phyloP scores from a whole-genome alignment of 2,113 vertebrate species.

The Stegostoma tigrinum region DNA sequence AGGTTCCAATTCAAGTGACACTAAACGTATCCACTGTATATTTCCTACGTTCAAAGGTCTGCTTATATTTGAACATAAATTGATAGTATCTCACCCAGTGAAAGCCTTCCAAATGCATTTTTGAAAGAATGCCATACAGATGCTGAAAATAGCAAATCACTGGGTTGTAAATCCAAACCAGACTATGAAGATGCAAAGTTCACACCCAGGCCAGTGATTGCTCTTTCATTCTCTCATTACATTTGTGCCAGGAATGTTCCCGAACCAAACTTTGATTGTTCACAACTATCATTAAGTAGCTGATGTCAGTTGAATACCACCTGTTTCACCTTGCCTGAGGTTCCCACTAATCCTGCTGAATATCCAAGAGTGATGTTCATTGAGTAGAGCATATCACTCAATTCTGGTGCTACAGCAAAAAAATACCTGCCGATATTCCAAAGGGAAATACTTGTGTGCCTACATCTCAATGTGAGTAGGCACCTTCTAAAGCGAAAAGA shows the following conservation, averaged over 20 bases:
- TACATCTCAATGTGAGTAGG: neutral
- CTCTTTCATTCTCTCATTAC: neutral
- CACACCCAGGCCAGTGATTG: neutral
- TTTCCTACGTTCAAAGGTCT: neutral
- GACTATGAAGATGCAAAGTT: neutral
- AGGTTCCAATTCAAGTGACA: conserved; percentile 1
- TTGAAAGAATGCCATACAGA: neutral
- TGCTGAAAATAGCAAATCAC: neutral
- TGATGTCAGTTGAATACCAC: neutral
- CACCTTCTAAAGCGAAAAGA: neutral
- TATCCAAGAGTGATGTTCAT: neutral
- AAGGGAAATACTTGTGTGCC: neutral
- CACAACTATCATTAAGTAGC: neutral
- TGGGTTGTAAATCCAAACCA: neutral
- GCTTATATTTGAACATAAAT: neutral
- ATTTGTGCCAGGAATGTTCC: neutral
- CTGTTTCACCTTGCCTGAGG: neutral
- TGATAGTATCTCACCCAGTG: neutral
- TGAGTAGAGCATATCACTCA: neutral
- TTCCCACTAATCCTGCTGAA: neutral
- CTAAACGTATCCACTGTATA: neutral
- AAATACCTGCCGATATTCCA: neutral
- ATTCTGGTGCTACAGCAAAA: neutral
- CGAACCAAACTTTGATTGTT: neutral
- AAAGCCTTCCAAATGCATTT: neutral